Conservation (phyloP, 2,888 invertebrate species). For the Zhuqinia jingwanae region DNA sequence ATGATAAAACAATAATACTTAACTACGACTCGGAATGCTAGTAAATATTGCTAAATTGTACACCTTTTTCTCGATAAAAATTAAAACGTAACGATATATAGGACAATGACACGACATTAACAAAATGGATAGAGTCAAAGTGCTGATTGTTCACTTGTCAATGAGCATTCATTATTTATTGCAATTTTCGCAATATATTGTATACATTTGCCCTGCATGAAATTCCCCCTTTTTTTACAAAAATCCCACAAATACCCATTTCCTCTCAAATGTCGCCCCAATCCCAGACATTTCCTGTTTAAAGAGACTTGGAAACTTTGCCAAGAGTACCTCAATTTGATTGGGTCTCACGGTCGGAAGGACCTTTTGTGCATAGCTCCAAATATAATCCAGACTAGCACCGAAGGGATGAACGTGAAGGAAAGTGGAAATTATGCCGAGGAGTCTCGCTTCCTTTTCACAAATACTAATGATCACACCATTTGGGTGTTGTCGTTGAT, state of each 20-base stretch:
- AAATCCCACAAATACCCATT: conserved; percentile 93
- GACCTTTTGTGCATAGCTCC: conserved; percentile 93
- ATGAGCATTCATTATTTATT: too few species aligned
- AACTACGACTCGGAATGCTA: too few species aligned
- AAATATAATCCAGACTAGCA: conserved; percentile 93
- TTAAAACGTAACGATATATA: too few species aligned
- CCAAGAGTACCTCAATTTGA: conserved; percentile 89
- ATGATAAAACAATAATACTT: too few species aligned
- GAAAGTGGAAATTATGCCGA: conserved; percentile 93
- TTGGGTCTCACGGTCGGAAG: conserved; percentile 87
- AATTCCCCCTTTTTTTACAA: conserved; percentile 20
- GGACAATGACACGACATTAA: too few species aligned
- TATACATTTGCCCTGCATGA: not conserved
- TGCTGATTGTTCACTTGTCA: not conserved
- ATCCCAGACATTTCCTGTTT: conserved; percentile 89
- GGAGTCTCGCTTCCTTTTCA: conserved; percentile 88
- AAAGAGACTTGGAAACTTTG: conserved; percentile 90
- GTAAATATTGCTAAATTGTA: too few species aligned
- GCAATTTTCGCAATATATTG: not conserved
- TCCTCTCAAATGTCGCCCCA: conserved; percentile 87
- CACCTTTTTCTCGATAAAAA: too few species aligned
- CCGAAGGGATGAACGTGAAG: conserved; percentile 96
- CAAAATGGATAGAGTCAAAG: too few species aligned
- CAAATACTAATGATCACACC: conserved; percentile 77
- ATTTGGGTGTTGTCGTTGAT: not conserved